Evolutionary conservation across 2,797 vertebrate genomes (phyloP).

Genomic region (Malurus leucopterus): DNA sequence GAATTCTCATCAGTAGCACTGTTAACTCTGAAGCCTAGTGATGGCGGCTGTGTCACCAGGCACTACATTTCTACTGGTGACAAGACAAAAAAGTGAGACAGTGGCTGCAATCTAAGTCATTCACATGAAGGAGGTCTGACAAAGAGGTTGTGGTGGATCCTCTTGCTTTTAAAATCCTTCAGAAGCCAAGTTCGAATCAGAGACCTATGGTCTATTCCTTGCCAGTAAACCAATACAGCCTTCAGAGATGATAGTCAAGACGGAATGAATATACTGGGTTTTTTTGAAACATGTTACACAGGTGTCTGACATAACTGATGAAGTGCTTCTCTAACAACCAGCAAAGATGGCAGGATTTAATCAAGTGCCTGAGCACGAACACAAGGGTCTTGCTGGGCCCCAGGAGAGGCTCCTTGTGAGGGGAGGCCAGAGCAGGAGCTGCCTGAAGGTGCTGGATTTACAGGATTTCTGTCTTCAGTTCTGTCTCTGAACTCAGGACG

Average conservation of each 20-base stretch:
- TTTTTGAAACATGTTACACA: background rate
- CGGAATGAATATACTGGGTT: fast-evolving
- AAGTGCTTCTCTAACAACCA: background rate
- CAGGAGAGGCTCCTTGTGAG: background rate
- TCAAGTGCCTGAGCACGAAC: background rate
- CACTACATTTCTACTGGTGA: background rate
- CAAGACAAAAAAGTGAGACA: background rate
- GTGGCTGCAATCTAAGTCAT: background rate
- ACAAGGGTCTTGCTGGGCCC: background rate
- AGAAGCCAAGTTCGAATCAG: background rate
- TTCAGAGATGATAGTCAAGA: background rate
- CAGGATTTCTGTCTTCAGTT: background rate
- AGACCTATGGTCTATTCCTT: background rate
- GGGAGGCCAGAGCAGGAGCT: background rate
- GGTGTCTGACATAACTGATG: background rate
- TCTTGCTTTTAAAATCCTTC: background rate
- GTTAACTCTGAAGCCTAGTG: background rate
- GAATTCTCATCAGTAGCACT: background rate
- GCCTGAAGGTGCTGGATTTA: background rate
- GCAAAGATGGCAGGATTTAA: background rate
- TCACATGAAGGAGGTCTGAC: background rate
- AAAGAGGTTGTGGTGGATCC: background rate
- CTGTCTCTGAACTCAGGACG: background rate
- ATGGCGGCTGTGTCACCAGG: background rate
- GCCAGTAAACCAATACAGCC: background rate